Evolutionary conservation across 1,140 invertebrate genomes (phyloP).

Genomic region (Oncopeltus fasciatus): DNA sequence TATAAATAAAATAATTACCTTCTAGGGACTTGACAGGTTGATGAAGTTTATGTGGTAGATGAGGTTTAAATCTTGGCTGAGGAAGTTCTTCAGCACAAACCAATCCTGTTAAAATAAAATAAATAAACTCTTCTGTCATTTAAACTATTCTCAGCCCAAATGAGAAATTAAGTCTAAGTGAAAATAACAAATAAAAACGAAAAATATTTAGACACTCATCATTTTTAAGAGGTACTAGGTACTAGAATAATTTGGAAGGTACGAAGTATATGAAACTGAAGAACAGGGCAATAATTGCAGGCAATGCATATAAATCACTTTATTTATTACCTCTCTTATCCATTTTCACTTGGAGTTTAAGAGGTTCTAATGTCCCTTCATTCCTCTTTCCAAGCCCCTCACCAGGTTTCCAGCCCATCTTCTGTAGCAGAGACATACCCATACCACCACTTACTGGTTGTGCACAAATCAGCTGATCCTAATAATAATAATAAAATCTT

Average conservation of each 20-base stretch:
- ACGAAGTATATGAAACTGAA: too few relatives aligned
- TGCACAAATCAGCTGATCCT: slow-evolving; percentile 76
- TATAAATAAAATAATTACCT: slow-evolving; percentile 28
- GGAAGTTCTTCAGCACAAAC: slow-evolving; percentile 17
- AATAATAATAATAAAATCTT: slow-evolving; percentile 26
- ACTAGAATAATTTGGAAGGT: too few relatives aligned
- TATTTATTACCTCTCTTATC: slow-evolving; percentile 57
- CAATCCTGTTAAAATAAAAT: slow-evolving; percentile 12
- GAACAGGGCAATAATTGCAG: too few relatives aligned
- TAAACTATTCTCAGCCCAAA: too few relatives aligned
- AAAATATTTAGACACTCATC: too few relatives aligned
- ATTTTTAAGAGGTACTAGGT: too few relatives aligned
- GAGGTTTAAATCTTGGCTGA: neutral
- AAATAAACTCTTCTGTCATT: too few relatives aligned
- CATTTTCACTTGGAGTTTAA: slow-evolving; percentile 81
- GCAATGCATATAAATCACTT: too few relatives aligned
- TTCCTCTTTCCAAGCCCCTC: slow-evolving; percentile 90
- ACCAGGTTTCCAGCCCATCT: slow-evolving; percentile 96
- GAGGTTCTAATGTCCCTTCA: slow-evolving; percentile 73
- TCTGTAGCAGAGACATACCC: slow-evolving; percentile 88
- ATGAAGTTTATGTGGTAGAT: neutral
- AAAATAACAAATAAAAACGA: too few relatives aligned
- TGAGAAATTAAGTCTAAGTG: too few relatives aligned
- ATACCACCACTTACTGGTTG: slow-evolving; percentile 79
- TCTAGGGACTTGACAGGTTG: slow-evolving; percentile 33